phyloP scores from a whole-genome alignment of 1,140 invertebrate genomes.

The Aphelinus atriplicis region DNA sequence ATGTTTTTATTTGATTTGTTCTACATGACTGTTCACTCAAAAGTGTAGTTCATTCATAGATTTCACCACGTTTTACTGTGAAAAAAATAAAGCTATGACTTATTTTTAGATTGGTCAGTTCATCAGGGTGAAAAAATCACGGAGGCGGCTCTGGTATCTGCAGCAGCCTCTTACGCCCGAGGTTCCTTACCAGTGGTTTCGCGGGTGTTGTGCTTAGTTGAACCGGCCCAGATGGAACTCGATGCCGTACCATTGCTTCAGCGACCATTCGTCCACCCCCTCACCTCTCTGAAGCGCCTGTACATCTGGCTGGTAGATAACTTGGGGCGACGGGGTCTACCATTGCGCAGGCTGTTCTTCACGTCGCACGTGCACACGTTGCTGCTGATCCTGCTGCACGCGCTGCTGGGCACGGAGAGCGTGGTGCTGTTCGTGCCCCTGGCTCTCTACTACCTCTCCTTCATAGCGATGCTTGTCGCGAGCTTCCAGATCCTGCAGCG shows the following conservation, averaged over 20 bases:
- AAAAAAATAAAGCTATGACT: constrained; percentile 21
- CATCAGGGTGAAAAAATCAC: constrained; percentile 77
- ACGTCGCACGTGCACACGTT: constrained; percentile 73
- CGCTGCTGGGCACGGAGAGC: constrained; percentile 73
- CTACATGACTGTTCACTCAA: not conserved
- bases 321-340: constrained; percentile 67
- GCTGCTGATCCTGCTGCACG: constrained; percentile 75
- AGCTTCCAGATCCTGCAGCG: constrained; percentile 83
- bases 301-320: constrained; percentile 75
- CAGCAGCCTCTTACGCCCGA: constrained; percentile 81
- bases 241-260: constrained; percentile 78
- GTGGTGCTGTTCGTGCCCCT: constrained; percentile 75
- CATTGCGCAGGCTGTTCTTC: constrained; percentile 65
- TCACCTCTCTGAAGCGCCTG: constrained; percentile 74
- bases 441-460: constrained; percentile 76
- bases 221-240: constrained; percentile 71
- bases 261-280: constrained; percentile 75
- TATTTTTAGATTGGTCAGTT: constrained; percentile 58
- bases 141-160: constrained; percentile 81
- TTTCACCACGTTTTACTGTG: not conserved
- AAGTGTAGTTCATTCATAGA: not conserved
- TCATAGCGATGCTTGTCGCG: constrained; percentile 77
- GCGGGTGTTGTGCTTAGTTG: constrained; percentile 75
- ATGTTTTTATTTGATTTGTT: constrained; percentile 15
- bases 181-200: constrained; percentile 82